Base-by-base conservation (phyloP, 2,797 vertebrate species). In the Brachyrhaphis roseni region DNA sequence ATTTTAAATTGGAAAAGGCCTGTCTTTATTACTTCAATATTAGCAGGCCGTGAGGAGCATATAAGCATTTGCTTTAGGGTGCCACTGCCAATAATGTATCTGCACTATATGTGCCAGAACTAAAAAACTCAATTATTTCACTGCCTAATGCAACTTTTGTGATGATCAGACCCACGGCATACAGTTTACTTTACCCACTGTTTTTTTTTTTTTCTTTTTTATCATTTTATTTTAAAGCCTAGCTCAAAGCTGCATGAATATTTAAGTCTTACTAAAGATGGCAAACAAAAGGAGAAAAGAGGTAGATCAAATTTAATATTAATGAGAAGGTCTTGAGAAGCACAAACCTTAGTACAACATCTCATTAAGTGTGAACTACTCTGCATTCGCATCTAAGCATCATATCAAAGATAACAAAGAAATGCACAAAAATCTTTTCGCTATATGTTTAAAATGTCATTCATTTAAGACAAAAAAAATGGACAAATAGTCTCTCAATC, bases 241-340 rank as follows among this genome's bases (percentile, higher is more conserved):
- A 66, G 72, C 83, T 90, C 75, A 87, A 82, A 90, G 83, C 53
- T 76, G 82, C 70, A 91, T 87, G 13, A 84, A 93, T 91, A 90
- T 89, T 89, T 92, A 74, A 79, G n/a, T 79, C 28, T 78, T 80
- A 77, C 26, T 75, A 74, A 77, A 57, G 72, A 76, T 83, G 75
- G 26, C 34, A 43, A 75, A 82, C 78, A 74, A 39, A 70, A n/a
- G n/a, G 55, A 28, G 78, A 77, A 81, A 83, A 85, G 59, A 85
- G 85, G 91, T 84, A 45, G 74, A 88, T 88, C 34, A 46, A 72
- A 81, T 84, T 89, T 15, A 93, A 91, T 92, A 94, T 94, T 93
- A 78, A 94, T 86, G 75, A 79, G 49, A 73, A 82, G 47, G 66
- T 72, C 89, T 91, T 89, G 53, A 39, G 83, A 88, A 90, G 86